phyloP scores from a whole-genome alignment of 2,797 vertebrate genomes.

The Thripadectes ignobilis region DNA sequence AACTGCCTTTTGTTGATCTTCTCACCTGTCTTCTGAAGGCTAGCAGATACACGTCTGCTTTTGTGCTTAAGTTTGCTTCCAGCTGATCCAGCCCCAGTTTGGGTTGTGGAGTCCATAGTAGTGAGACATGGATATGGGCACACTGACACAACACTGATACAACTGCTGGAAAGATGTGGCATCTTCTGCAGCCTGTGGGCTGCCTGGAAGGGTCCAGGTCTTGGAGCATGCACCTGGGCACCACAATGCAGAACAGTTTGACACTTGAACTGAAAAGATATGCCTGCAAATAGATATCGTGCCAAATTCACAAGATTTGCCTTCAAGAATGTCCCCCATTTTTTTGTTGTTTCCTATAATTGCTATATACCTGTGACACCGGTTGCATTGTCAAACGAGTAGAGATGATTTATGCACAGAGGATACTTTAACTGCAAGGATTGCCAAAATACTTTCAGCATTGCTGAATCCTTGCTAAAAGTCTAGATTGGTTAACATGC shows the following conservation, averaged over 20 bases:
- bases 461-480: not conserved
- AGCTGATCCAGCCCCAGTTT: rapidly evolving
- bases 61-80: not conserved
- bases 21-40: not conserved
- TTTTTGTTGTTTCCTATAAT: not conserved
- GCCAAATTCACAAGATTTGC: not conserved
- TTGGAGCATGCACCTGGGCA: rapidly evolving
- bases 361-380: not conserved
- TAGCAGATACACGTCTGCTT: not conserved
- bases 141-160: not conserved
- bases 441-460: not conserved
- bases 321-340: not conserved
- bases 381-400: not conserved
- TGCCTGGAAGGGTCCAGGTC: not conserved
- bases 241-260: not conserved
- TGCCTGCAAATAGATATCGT: not conserved
- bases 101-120: not conserved
- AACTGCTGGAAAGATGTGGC: not conserved
- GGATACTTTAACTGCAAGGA: not conserved
- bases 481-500: not conserved
- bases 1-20: not conserved
- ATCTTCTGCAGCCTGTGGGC: not conserved
- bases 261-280: not conserved
- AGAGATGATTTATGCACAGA: not conserved
- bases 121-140: not conserved